Conservation (phyloP, 2,797 vertebrate species). For the Erethizon dorsatum region DNA sequence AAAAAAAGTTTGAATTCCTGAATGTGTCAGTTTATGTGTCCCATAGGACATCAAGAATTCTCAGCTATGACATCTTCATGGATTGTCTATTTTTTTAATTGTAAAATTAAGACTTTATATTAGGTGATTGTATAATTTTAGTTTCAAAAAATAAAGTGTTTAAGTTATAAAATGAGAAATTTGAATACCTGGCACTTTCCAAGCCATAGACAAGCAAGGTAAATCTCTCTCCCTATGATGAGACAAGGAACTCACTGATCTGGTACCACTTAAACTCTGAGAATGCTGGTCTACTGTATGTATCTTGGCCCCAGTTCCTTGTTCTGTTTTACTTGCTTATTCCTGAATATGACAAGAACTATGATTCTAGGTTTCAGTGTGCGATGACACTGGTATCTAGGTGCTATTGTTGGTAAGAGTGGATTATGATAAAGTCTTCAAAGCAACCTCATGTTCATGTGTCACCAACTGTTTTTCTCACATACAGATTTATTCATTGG, state of each 20-base stretch:
- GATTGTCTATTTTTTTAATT: too few relatives aligned
- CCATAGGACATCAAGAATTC: neutral
- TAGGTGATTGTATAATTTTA: neutral
- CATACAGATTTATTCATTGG: neutral
- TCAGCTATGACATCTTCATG: neutral
- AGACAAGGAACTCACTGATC: too few relatives aligned
- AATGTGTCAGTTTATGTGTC: neutral
- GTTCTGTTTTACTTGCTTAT: neutral
- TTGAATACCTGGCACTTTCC: neutral
- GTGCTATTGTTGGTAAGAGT: neutral
- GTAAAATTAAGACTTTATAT: neutral
- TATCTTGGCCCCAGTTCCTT: neutral
- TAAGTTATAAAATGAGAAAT: neutral
- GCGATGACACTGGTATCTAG: neutral
- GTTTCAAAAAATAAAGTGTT: neutral
- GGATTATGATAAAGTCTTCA: neutral
- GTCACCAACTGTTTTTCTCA: neutral
- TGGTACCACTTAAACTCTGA: too few relatives aligned
- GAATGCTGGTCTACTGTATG: neutral
- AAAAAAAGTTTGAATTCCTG: neutral
- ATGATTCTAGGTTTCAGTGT: neutral
- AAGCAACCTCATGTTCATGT: neutral
- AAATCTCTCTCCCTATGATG: neutral
- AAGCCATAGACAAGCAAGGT: too few relatives aligned
- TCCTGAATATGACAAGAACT: too few relatives aligned